These are phyloP conservation scores for Sardina pilchardus DNA, from an alignment of 2,113 vertebrate genomes.

Conservation along the genomic window DNA sequence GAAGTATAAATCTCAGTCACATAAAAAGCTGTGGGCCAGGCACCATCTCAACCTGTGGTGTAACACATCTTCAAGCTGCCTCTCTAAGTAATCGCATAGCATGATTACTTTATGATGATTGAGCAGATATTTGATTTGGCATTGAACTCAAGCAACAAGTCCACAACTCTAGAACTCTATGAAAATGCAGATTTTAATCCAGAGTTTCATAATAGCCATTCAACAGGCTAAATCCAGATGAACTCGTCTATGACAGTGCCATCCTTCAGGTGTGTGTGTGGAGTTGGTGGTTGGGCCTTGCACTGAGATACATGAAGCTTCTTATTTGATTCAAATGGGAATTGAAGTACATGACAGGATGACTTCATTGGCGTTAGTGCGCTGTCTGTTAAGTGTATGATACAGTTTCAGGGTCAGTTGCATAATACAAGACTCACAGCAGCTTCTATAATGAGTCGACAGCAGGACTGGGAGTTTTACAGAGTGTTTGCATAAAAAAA, in stretches of 20 bases:
- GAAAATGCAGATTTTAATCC: background rate
- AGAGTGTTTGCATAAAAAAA: background rate
- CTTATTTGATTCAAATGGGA: too few relatives aligned
- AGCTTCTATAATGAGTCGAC: background rate
- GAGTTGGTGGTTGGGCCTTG: background rate
- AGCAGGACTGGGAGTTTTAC: background rate
- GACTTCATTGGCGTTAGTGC: background rate
- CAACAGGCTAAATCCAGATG: too few relatives aligned
- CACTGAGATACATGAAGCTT: too few relatives aligned
- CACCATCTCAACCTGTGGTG: background rate
- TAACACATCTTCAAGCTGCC: background rate
- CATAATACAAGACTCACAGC: background rate
- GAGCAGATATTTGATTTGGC: background rate
- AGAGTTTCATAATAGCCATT: background rate
- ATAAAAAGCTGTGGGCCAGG: background rate
- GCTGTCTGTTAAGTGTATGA: background rate
- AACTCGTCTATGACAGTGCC: too few relatives aligned
- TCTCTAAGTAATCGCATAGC: too few relatives aligned
- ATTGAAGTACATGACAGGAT: background rate
- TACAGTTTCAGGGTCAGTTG: background rate
- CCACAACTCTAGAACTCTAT: background rate
- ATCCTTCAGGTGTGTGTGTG: background rate
- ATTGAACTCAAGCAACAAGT: background rate
- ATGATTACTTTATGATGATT: background rate
- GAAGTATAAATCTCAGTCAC: background rate